A percentile compares a stretch with the other conserved stretches of the same genome.
These are phyloP conservation scores for Agriopis marginaria DNA, from an alignment of 2,888 invertebrate genomes.

Conservation along the genomic window DNA sequence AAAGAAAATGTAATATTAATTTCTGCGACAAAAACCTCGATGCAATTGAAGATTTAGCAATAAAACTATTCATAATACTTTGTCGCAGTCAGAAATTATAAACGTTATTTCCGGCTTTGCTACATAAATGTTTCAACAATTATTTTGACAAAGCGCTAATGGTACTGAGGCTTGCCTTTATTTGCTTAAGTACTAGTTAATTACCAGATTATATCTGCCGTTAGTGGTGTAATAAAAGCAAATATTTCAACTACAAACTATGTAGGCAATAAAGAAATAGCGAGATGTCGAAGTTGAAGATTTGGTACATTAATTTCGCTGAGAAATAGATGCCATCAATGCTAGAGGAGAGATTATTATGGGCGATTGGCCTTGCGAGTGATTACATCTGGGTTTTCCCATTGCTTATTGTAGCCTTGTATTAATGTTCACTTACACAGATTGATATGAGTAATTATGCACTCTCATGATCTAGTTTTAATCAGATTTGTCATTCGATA, in stretches of 20 bases:
- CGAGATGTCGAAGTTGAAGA: constrained; percentile 26
- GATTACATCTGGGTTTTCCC: constrained; percentile 10
- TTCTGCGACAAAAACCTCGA: constrained; percentile 3
- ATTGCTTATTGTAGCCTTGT: constrained; percentile 12
- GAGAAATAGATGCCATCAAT: constrained; percentile 12
- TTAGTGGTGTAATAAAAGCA: constrained; percentile 29
- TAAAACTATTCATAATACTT: background rate
- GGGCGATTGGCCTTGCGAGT: constrained; percentile 26
- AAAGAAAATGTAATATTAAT: background rate
- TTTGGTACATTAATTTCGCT: constrained; percentile 30
- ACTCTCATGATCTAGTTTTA: background rate
- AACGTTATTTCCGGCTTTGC: too few species aligned
- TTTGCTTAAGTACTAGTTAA: constrained; percentile 26
- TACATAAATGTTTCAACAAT: background rate
- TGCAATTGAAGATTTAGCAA: background rate
- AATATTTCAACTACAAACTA: constrained; percentile 24
- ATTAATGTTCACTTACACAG: background rate
- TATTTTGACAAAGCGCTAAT: constrained; percentile 12
- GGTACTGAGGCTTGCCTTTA: background rate
- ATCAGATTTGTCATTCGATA: too few species aligned
- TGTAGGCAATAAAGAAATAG: constrained; percentile 4
- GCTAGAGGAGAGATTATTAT: background rate
- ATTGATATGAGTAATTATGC: constrained; percentile 4
- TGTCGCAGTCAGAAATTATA: background rate
- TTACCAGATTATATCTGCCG: constrained; percentile 22